Evolutionary conservation across 1,140 invertebrate species (phyloP).

Genomic region (Coelopa frigida): DNA sequence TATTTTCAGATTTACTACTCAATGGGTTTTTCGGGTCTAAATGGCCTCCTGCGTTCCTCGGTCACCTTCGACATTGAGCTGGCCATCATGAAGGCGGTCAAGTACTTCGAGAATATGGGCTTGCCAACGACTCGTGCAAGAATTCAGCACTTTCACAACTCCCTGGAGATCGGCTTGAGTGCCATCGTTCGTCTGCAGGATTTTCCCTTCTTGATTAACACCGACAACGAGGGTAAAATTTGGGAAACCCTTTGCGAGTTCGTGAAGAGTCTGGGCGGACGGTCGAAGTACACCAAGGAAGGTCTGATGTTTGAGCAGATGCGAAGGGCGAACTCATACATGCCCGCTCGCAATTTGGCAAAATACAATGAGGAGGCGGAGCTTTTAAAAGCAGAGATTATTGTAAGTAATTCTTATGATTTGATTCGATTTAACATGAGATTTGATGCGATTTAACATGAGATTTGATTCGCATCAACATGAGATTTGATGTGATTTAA

Average conservation of each 20-base stretch:
- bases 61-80: slow-evolving; percentile 21
- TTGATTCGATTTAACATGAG: too few species aligned
- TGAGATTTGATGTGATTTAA: too few species aligned
- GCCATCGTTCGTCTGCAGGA: slow-evolving; percentile 16
- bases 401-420: slow-evolving; percentile 19
- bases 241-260: slow-evolving; percentile 17
- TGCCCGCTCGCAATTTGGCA: slow-evolving; percentile 15
- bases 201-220: slow-evolving; percentile 20
- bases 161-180: slow-evolving; percentile 25
- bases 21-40: slow-evolving; percentile 26
- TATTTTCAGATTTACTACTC: slow-evolving; percentile 19
- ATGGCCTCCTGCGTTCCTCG: slow-evolving; percentile 23
- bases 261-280: slow-evolving; percentile 11
- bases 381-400: slow-evolving; percentile 18
- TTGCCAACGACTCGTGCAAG: slow-evolving; percentile 15
- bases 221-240: not conserved
- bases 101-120: slow-evolving; percentile 18
- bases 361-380: slow-evolving; percentile 18
- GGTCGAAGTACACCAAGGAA: slow-evolving; percentile 26
- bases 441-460: too few species aligned
- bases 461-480: not conserved
- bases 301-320: slow-evolving; percentile 30
- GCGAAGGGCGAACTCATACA: slow-evolving; percentile 25
- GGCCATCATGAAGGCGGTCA: slow-evolving; percentile 21
- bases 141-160: slow-evolving; percentile 19